Evolutionary conservation across 2,888 invertebrate genomes (phyloP), one percentile per base, ranked within the genome.

Genomic region (Oscheius myriophilus): DNA sequence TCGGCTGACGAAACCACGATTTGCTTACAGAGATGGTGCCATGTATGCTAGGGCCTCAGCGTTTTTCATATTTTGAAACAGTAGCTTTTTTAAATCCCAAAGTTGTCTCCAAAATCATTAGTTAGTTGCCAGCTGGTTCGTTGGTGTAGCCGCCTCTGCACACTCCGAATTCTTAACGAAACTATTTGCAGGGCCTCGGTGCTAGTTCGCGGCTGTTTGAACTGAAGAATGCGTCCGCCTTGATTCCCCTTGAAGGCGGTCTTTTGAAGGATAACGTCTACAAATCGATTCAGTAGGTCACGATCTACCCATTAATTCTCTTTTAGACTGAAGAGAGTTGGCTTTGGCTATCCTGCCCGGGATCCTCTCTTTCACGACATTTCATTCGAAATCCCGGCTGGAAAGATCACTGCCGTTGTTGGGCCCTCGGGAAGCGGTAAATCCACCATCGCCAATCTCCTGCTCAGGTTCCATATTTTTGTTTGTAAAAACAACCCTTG

Each of bases 341-440:
- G 86, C 49, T 95, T 93, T 86, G 88, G 89, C 0, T 95, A 94
- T 87, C 91, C 92, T 0, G 87, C 89, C 0, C 90, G 91, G 26
- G 87, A 87, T 23, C 78, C 86, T 1, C 90, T 93, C 2, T 89
- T 95, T 63, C 89, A 90, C 57, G 90, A 91, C 39, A 89, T 95
- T 25, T 90, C 89, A 75, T 89, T 95, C 41, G 89, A 89, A 9
- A 88, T 94, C 4, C 89, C 90, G 0, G 91, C 92, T 0, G 92
- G 92, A 12, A 90, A 91, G 73, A 91, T 93, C 0, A 91, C 93
- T 12, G 95, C 95, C 0, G 89, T 92, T n/a, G 92, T 97, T 0
- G 96, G 96, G 0, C 90, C 93, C 0, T 95, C 95, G 69, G 96
- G 96, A 0, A 93, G 93, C 33, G 97, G 97, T 0, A 97, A 97